Base-by-base conservation (phyloP, 2,797 vertebrate species). In the Myotis vivesi region DNA sequence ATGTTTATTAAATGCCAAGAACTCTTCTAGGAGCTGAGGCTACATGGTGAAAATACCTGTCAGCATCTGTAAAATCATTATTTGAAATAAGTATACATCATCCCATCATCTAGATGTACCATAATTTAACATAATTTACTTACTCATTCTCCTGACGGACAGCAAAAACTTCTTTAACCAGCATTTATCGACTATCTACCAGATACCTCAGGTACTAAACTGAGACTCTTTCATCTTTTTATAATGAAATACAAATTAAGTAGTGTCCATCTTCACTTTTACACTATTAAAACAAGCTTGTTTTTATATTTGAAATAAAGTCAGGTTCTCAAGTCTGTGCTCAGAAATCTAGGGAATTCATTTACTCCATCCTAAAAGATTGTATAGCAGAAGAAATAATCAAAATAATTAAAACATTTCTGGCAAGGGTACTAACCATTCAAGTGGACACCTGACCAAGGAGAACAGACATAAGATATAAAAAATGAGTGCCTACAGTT, bases 381-480 rank as follows among this genome's bases (percentile, higher is more conserved):
- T 71, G 25, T 71, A 30, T 12, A 87, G 36, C 9, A 88, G 77
- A 87, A 93, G 28, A 68, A 91, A 44, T 82, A 53, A 88, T 62
- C 25, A 88, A 87, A 97, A 87, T 72, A 91, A 93, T 82, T 73
- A 79, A 84, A 94, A 94, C 64, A 30, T 88, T 82, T 23, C 59
- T 86, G 85, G 12, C 33, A 75, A 12, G 20, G 3, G 13, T 20
- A 68, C 15, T 22, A 93, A 7, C 19, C 33, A 59, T 83, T 93
- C 28, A 87, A 75, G 71, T 57, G 23, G 64, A 68, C 22, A 89
- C 8, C 9, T 92, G 59, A 82, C 33, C 49, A 89, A 23, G 30
- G 41, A 92, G 38, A 33, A 64, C 1, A 85, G 33, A 64, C 16
- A 88, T 0, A 82, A 53, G 6, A 13, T 59, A 44, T 85, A 30